Evolutionary conservation across 2,113 vertebrate genomes (phyloP).

Genomic region (Engraulis encrasicolus): DNA sequence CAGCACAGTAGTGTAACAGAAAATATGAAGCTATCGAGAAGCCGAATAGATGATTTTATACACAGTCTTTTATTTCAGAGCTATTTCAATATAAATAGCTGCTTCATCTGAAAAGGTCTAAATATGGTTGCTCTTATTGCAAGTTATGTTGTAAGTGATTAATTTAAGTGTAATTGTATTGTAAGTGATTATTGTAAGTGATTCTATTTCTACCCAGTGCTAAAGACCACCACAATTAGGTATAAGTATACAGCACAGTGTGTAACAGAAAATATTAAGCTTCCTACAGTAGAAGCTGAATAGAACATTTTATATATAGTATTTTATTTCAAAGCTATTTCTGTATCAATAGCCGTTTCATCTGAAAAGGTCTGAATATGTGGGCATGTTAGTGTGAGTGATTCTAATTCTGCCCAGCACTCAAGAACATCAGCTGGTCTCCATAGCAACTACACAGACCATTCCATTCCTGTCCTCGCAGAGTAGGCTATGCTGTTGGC

Average conservation of each 20-base stretch:
- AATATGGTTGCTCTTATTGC: background rate
- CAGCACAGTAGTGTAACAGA: too few relatives aligned
- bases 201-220: background rate
- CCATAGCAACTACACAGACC: conserved; percentile 2
- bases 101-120: background rate
- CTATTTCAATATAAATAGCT: background rate
- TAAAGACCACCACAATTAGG: conserved; percentile 1
- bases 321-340: background rate
- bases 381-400: background rate
- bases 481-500: background rate
- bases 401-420: background rate
- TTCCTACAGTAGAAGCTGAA: too few relatives aligned
- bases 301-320: background rate
- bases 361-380: background rate
- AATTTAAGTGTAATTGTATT: too few relatives aligned
- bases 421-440: conserved; percentile 14
- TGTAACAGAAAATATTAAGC: too few relatives aligned
- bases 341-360: background rate
- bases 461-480: background rate
- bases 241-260: too few relatives aligned
- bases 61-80: background rate
- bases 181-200: background rate
- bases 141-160: too few relatives aligned
- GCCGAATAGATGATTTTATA: background rate
- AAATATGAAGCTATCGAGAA: too few relatives aligned